phyloP scores from a whole-genome alignment of 35 echinoderm and acorn worm species.

The Patiria miniata region DNA sequence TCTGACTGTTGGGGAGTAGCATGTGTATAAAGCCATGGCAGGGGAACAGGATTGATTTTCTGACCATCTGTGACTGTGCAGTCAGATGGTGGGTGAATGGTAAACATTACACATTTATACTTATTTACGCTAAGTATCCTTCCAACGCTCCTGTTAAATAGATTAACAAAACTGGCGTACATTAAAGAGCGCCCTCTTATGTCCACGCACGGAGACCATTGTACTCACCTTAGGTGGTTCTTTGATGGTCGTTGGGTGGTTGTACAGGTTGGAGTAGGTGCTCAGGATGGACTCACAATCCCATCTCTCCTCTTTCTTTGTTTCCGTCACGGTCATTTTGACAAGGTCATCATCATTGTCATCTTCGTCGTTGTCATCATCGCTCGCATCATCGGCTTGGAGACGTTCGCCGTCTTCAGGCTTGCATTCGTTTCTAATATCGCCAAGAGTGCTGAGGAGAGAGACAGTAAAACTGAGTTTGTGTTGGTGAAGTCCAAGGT shows the following conservation, averaged over 20 bases:
- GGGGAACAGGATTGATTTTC: no score
- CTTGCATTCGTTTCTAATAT: background rate
- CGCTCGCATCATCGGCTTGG: background rate
- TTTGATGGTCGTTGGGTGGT: slow-evolving; percentile 88
- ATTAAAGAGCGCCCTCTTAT: no score
- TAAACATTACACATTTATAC: no score
- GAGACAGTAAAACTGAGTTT: background rate
- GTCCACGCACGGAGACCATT: no score
- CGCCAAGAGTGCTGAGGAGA: background rate
- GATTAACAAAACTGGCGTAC: no score
- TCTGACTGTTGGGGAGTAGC: no score
- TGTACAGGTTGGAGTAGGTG: slow-evolving; percentile 95
- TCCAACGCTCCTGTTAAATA: no score
- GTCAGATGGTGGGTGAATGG: no score
- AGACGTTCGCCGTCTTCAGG: background rate
- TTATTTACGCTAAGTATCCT: no score
- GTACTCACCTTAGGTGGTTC: slow-evolving; percentile 55
- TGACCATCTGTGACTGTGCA: no score
- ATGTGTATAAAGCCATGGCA: no score
- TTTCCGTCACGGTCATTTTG: slow-evolving; percentile 50
- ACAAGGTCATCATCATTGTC: slow-evolving; percentile 56
- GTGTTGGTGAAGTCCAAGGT: background rate
- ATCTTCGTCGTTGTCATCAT: slow-evolving; percentile 8
- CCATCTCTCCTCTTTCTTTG: slow-evolving; percentile 82
- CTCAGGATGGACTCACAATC: slow-evolving; percentile 96